Conservation (phyloP, 2,888 invertebrate genomes). For the Arenicola marina region DNA sequence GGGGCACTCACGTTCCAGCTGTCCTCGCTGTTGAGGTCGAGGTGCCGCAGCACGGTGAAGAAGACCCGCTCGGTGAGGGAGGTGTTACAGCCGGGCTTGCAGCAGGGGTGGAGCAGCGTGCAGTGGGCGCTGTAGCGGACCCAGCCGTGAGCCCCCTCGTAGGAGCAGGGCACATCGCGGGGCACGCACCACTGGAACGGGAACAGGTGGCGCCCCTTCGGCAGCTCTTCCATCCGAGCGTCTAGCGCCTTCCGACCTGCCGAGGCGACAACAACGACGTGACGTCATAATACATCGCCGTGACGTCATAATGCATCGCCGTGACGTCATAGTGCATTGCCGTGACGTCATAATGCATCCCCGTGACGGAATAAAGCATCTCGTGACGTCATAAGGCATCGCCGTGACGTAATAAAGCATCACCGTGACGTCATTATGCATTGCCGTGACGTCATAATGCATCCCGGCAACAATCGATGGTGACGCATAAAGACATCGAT, state of each 20-base stretch:
- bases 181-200: slow-evolving; percentile 54
- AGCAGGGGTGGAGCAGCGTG: slow-evolving; percentile 8
- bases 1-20: background rate
- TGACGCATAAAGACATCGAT: too few relatives aligned
- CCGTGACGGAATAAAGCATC: too few relatives aligned
- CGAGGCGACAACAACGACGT: too few relatives aligned
- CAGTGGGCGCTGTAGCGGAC: slow-evolving; percentile 40
- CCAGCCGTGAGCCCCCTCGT: slow-evolving; percentile 48
- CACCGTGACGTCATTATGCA: too few relatives aligned
- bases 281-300: too few relatives aligned
- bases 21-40: slow-evolving; percentile 26
- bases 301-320: too few relatives aligned
- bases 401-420: too few relatives aligned
- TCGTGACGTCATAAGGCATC: too few relatives aligned
- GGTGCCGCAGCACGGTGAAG: slow-evolving; percentile 48
- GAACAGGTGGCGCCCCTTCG: slow-evolving; percentile 51
- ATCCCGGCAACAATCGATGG: too few relatives aligned
- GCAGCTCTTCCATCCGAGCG: slow-evolving; percentile 38
- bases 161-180: slow-evolving; percentile 50
- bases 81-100: slow-evolving; percentile 4
- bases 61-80: slow-evolving; percentile 43
- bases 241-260: background rate
- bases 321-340: too few relatives aligned
- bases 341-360: too few relatives aligned
- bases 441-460: too few relatives aligned